Conservation (phyloP, 2,113 vertebrate genomes). For the Elaphurus davidianus region DNA sequence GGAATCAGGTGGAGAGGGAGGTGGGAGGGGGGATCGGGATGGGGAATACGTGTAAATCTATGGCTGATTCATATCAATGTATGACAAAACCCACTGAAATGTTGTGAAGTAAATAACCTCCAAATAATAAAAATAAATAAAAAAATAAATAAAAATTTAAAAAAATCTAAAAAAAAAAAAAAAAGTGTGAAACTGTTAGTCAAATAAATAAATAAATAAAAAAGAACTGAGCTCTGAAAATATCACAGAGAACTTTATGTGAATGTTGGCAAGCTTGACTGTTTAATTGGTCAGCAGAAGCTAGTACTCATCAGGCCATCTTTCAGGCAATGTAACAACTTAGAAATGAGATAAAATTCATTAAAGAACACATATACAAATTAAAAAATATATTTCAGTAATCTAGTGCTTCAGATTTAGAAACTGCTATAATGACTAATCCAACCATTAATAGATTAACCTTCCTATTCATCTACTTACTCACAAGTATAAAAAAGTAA, state of each 20-base stretch:
- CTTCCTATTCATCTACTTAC: background rate
- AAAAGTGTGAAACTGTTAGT: too few species aligned
- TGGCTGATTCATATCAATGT: too few species aligned
- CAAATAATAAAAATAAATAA: too few species aligned
- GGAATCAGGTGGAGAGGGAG: too few species aligned
- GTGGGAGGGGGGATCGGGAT: too few species aligned
- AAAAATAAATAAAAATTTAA: too few species aligned
- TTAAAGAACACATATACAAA: background rate
- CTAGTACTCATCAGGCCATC: background rate
- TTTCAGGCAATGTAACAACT: background rate
- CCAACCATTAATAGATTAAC: background rate
- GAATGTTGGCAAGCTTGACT: background rate
- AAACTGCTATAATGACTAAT: background rate
- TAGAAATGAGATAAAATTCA: slow-evolving; percentile 28
- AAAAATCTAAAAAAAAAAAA: too few species aligned
- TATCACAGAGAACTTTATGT: background rate
- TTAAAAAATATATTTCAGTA: background rate
- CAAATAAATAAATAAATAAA: too few species aligned
- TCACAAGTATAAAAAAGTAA: background rate
- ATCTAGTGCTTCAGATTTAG: slow-evolving; percentile 23
- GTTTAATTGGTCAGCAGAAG: background rate
- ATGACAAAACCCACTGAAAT: too few species aligned
- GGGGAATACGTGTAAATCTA: too few species aligned
- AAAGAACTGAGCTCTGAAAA: slow-evolving; percentile 22
- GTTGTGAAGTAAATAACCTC: too few species aligned